Conservation (phyloP, 2,888 invertebrate genomes). For the Pyrrhia umbra region DNA sequence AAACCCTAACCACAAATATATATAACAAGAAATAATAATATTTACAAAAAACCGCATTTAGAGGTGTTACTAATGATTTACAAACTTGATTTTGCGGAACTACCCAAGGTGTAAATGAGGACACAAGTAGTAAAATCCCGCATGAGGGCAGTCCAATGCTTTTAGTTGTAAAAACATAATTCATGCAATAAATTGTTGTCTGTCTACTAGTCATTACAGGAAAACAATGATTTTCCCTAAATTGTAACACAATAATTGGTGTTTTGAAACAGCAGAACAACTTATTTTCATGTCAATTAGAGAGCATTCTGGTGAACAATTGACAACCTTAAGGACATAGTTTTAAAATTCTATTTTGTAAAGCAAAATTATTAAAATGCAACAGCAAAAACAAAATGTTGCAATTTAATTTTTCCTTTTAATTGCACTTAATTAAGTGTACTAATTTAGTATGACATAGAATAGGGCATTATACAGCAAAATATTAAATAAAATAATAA, state of each 20-base stretch:
- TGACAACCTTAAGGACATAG: background rate
- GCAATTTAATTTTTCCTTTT: background rate
- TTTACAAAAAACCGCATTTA: conserved; percentile 37
- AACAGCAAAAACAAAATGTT: background rate
- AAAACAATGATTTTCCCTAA: conserved; percentile 42
- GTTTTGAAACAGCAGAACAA: conserved; percentile 38
- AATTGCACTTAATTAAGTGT: conserved; percentile 20
- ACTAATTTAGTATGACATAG: conserved; percentile 6
- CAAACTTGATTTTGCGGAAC: conserved; percentile 16
- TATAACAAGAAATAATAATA: conserved; percentile 28
- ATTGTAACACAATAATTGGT: conserved; percentile 3
- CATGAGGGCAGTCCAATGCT: conserved; percentile 52
- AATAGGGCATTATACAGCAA: background rate
- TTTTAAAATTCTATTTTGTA: conserved; percentile 8
- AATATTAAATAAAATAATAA: background rate
- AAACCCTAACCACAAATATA: conserved; percentile 4
- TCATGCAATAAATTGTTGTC: conserved; percentile 35
- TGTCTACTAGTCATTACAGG: conserved; percentile 34
- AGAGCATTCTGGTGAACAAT: conserved; percentile 38
- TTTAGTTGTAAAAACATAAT: conserved; percentile 31
- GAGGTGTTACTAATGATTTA: conserved; percentile 13
- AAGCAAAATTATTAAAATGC: conserved; percentile 12
- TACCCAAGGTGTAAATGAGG: conserved; percentile 40
- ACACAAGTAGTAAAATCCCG: conserved; percentile 44
- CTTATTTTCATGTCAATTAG: conserved; percentile 35